Evolutionary conservation across 2,797 vertebrate species (phyloP), one percentile per base, ranked within the genome.

Genomic region (Girardinus metallicus): DNA sequence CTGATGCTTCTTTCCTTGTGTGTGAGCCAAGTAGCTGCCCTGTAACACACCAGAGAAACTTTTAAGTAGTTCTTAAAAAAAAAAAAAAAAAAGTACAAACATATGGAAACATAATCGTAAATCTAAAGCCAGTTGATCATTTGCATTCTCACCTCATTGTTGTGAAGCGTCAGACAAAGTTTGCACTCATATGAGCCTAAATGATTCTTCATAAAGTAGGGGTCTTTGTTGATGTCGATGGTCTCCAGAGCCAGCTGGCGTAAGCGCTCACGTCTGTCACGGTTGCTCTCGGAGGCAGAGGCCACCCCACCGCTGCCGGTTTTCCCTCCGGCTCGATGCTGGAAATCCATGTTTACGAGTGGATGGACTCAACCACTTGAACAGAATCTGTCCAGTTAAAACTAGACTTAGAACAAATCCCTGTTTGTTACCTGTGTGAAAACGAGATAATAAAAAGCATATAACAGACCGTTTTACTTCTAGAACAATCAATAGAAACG

Each of bases 171-270:
- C 77, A 99, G 95, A 86, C 99, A 99, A 36, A 99, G 96, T 89
- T 99, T 99, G 89, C 99, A 99, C 81, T 99, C 99, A 0, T 99
- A 99, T 0, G 98, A 99, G 26, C 98, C 99, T 92, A 99, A 92
- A 81, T 99, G 99, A 87, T 99, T 99, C 83, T 99, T 99, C 98
- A 99, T 99, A 90, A 99, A 99, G 79, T 99, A 99, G 0, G 98
- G 99, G 60, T 99, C 99, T 96, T 99, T 99, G 89, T 99, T 99
- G 90, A 99, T 99, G 92, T 99, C 98, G 0, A 99, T 99, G 5
- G 98, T 99, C 55, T 99, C 98, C 75, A 99, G 85, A 0, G 98
- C 98, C 86, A 99, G 92, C 92, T 99, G 98, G 31, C 98, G 95
- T 51, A 99, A 95, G 39, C 98, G 91, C 80, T 99, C 98, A 70